Base-by-base conservation (phyloP, 1,140 invertebrate genomes). In the Zaprionus taronus region DNA sequence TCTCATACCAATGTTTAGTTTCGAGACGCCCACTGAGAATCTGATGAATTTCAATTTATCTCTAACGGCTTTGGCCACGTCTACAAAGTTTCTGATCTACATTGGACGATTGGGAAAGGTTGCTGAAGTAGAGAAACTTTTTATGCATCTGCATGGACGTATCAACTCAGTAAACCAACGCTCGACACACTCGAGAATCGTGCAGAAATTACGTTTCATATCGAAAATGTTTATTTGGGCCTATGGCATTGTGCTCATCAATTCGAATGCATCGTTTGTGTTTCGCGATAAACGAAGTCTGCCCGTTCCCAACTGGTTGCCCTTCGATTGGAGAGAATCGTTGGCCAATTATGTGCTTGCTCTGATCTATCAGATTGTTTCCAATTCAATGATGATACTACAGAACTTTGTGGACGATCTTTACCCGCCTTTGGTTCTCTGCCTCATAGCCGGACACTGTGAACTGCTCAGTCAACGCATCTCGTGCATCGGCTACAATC, bases 261-360 rank as follows among this genome's bases (percentile, higher is more conserved):
- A 41, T 26, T 36, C 75, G 5, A 69, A 66, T 5, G 1, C 63
- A 11, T 51, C 69, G 0, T 70, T 86, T 28, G 1, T 83, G 0
- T 71, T 81, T 24, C 22, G 56, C 2, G 36, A 31, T 0, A 58
- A 80, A 2, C 78, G 80, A 0, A 61, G 44, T 22, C 17, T 92
- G 17, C 73, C 89, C 0, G 73, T 86, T 62, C 84, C 82, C 4
- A 41, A 69, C 17, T 83, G 84, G 84, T 73, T 92, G n/a, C 91
- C 91, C 0, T 49, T 89, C 26, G 80, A 92, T 36, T 92, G 91
- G 91, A 56, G 44, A 0, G 51, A 56, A 1, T 83, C 78, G 0
- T 12, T 51, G 15, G 15, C 14, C 0, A 68, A 62, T 15, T 92
- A 79, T 56, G n/a, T 57, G 1, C 12, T 66, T 3, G 77, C 77